These are phyloP conservation scores for Ooceraea biroi DNA, from an alignment of 1,140 invertebrate genomes.

Conservation along the genomic window DNA sequence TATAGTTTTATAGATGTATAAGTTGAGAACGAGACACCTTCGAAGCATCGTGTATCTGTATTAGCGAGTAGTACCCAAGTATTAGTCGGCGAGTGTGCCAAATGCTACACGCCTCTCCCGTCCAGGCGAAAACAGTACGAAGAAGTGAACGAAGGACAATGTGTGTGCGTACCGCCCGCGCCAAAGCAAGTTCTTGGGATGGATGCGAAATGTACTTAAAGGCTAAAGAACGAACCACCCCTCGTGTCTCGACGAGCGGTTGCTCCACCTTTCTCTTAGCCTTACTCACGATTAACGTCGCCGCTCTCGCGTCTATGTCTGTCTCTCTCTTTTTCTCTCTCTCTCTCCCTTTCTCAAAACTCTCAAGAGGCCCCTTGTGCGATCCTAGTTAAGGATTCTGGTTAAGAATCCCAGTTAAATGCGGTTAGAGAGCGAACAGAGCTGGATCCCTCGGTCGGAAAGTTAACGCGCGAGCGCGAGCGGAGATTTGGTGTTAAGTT, in stretches of 20 bases:
- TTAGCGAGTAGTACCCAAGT: conserved; percentile 74
- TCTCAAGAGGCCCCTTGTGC: conserved; percentile 41
- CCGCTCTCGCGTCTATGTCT: conserved; percentile 68
- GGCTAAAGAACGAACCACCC: conserved; percentile 72
- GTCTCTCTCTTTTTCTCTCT: conserved; percentile 20
- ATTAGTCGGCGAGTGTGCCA: conserved; percentile 74
- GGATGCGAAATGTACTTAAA: conserved; percentile 78
- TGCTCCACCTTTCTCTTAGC: conserved; percentile 63
- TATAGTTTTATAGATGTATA: conserved; percentile 48
- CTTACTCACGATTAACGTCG: conserved; percentile 70
- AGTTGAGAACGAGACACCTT: conserved; percentile 71
- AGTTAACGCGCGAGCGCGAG: conserved; percentile 43
- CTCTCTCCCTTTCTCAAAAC: conserved; percentile 21
- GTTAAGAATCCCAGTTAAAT: conserved; percentile 19
- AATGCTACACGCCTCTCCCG: conserved; percentile 73
- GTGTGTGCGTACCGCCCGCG: conserved; percentile 77
- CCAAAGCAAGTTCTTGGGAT: conserved; percentile 77
- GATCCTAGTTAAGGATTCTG: conserved; percentile 26
- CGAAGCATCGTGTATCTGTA: conserved; percentile 72
- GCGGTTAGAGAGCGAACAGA: conserved; percentile 23
- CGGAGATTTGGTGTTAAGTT: conserved; percentile 34
- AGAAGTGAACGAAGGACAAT: conserved; percentile 75
- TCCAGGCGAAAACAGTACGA: conserved; percentile 72
- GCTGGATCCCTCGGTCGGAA: background rate
- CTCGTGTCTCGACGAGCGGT: conserved; percentile 74